A percentile compares a stretch with the other conserved stretches of the same genome.
Conservation (phyloP, 2,888 invertebrate genomes). For the Calliopum simillimum region DNA sequence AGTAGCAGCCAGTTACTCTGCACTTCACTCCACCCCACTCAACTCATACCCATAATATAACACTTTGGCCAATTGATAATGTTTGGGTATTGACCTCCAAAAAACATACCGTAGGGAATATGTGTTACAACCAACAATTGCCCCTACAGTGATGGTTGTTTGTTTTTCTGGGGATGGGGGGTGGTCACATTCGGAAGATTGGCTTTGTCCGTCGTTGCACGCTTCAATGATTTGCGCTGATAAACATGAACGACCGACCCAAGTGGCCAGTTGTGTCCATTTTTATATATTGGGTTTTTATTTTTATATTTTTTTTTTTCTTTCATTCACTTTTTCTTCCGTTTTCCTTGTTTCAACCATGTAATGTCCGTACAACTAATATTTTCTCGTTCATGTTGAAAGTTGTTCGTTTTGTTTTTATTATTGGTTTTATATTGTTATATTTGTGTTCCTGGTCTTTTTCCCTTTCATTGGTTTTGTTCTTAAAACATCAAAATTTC, state of each 20-base stretch:
- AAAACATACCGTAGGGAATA: not conserved
- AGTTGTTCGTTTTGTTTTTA: no score
- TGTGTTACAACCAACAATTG: not conserved
- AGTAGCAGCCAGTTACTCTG: no score
- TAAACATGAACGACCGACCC: constrained; percentile 14
- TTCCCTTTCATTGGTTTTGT: not conserved
- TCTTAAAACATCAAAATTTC: not conserved
- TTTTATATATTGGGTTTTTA: constrained; percentile 10
- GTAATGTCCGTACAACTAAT: not conserved
- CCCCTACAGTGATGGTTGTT: constrained; percentile 1
- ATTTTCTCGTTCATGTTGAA: not conserved
- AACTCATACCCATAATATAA: constrained; percentile 4
- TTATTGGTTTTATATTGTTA: not conserved
- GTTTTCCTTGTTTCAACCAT: not conserved
- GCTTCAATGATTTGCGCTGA: constrained; percentile 15
- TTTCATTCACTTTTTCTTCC: not conserved
- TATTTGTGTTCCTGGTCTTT: not conserved
- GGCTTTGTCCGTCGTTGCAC: not conserved
- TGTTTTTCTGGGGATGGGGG: not conserved
- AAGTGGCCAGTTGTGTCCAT: constrained; percentile 23
- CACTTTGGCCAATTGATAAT: constrained; percentile 17
- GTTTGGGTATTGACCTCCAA: constrained; percentile 8
- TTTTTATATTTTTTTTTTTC: not conserved
- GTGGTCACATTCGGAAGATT: no score
- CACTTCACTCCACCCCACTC: not conserved